These are phyloP conservation scores for Austrolebias charrua DNA, from an alignment of 2,797 vertebrate species.

Conservation along the genomic window DNA sequence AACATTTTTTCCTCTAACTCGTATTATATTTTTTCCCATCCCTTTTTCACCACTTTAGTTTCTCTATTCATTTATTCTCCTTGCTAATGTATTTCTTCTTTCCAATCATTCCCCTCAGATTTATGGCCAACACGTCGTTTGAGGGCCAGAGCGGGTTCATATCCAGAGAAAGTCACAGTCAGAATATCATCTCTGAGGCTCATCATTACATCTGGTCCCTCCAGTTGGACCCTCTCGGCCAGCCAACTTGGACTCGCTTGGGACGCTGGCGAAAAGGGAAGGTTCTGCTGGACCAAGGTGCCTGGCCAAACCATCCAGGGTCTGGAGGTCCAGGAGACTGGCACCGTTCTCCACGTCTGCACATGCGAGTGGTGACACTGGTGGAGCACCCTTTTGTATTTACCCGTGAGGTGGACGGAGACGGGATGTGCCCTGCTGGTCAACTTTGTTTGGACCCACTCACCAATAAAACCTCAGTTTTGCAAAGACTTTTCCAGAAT, in stretches of 20 bases:
- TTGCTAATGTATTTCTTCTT: neutral
- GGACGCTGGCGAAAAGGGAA: constrained; percentile 91
- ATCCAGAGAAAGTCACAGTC: constrained; percentile 80
- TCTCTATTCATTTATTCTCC: too few relatives aligned
- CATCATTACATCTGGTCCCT: constrained; percentile 98
- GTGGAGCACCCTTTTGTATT: constrained; percentile 98
- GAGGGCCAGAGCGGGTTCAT: constrained; percentile 91
- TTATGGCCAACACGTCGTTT: constrained; percentile 92
- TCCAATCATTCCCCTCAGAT: constrained; percentile 73
- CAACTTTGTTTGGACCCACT: constrained; percentile 92
- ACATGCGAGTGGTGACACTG: constrained; percentile 92
- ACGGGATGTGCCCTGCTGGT: constrained; percentile 92
- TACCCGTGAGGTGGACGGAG: constrained; percentile 93
- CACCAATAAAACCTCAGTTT: constrained; percentile 86
- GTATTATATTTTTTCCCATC: neutral
- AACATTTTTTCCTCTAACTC: constrained; percentile 5
- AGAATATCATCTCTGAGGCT: constrained; percentile 85
- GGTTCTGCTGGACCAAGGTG: constrained; percentile 90
- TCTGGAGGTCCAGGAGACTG: constrained; percentile 71
- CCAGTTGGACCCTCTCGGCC: constrained; percentile 93
- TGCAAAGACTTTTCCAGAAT: constrained; percentile 86
- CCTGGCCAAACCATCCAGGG: constrained; percentile 88
- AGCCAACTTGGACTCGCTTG: constrained; percentile 94
- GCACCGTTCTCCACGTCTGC: constrained; percentile 84
- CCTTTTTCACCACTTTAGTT: too few relatives aligned